Conservation (phyloP, 2,113 vertebrate genomes). For the Scophthalmus maximus region DNA sequence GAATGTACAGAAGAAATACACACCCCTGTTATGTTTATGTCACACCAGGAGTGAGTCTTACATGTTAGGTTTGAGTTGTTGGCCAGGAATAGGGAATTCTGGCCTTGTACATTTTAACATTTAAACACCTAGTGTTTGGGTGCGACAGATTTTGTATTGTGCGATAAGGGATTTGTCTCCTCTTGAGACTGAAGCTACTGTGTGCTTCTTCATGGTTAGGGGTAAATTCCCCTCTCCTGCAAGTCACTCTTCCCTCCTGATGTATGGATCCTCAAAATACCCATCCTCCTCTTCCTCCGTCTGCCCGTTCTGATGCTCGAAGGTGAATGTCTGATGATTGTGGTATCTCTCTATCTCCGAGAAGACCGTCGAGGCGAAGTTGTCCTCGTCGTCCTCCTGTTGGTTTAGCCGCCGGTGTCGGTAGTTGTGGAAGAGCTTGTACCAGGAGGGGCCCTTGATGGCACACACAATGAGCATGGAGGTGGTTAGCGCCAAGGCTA, state of each 20-base stretch:
- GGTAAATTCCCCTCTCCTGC: background rate
- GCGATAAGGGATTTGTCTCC: background rate
- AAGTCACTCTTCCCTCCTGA: slow-evolving; percentile 75
- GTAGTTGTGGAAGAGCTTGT: slow-evolving; percentile 87
- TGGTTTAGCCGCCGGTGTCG: slow-evolving; percentile 84
- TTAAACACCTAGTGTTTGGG: background rate
- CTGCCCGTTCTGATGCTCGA: slow-evolving; percentile 65
- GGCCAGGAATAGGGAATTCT: background rate
- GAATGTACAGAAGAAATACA: too few species aligned
- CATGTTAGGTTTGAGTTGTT: too few species aligned
- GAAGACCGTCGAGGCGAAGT: slow-evolving; percentile 63
- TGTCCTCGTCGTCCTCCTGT: background rate
- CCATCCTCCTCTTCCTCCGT: slow-evolving; percentile 72
- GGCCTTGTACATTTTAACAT: background rate
- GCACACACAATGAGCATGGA: slow-evolving; percentile 85
- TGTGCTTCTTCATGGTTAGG: background rate
- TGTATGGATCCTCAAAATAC: slow-evolving; percentile 93
- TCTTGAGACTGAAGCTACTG: background rate
- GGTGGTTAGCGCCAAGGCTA: slow-evolving; percentile 79
- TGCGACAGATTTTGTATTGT: background rate
- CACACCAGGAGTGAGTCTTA: too few species aligned
- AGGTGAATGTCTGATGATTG: slow-evolving; percentile 63
- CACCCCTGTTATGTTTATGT: too few species aligned
- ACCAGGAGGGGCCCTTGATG: slow-evolving; percentile 89
- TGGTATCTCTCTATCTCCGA: slow-evolving; percentile 37